Evolutionary conservation across 2,113 vertebrate genomes (phyloP), one percentile per base, ranked within the genome.

Genomic region (Channa argus): DNA sequence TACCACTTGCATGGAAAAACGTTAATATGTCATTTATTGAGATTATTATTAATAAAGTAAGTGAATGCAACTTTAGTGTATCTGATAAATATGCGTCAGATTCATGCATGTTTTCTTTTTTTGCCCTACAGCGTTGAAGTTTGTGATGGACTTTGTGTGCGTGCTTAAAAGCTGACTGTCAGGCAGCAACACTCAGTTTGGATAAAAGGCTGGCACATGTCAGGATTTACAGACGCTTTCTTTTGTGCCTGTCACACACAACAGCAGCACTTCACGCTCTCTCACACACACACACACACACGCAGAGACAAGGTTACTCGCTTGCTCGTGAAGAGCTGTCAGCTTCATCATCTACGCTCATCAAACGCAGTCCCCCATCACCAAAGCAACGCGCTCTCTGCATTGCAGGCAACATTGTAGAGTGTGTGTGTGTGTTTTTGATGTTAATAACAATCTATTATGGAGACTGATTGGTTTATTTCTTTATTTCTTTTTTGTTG

Each of bases 271-370:
- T 12, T 38, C 4, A 41, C 7, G 1, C 34, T 15, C 58, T 33
- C 37, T 60, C 8, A 53, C 14, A 14, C 14, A 5, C 15, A 36
- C 45, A 36, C 45, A 8, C 33, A 49, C 33, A 6, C 34, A 14
- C 12, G 3, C 24, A 24, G 24, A 24, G 1, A 24, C 24, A 24
- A 24, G 24, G 24, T 24, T 24, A 24, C 24, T 24, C 24, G 24
- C 9, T 4, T 0, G 1, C 24, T 39, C 8, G 38, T 13, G 46
- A 70, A 66, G 43, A 15, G 44, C 59, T 70, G 74, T 70, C 66
- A 51, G 12, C 33, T 46, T 63, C 74, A 69, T 63, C 74, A 47
- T 67, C 41, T 55, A 15, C n/a, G 36, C 64, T 67, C 58, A 63
- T 68, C 50, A 62, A 68, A 54, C 39, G 54, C 53, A 54, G 6